Evolutionary conservation across 2,797 vertebrate genomes (phyloP).

Genomic region (Coregonus sp.): DNA sequence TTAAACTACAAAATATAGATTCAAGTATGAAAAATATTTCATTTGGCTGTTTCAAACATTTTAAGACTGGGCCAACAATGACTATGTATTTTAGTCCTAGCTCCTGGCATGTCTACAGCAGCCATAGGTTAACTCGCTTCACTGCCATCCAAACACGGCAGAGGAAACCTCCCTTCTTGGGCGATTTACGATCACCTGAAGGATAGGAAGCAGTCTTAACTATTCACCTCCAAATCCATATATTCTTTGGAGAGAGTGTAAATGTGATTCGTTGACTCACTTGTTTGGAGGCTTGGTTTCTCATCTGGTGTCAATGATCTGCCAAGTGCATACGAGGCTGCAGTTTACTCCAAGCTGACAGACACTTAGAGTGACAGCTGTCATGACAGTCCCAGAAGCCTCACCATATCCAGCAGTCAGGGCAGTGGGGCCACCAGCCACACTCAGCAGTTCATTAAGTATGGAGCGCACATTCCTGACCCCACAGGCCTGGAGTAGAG

Average conservation of each 20-base stretch:
- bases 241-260: too few relatives aligned
- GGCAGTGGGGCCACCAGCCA: not conserved
- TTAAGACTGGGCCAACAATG: too few relatives aligned
- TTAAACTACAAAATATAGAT: not conserved
- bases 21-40: not conserved
- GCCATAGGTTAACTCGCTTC: too few relatives aligned
- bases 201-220: not conserved
- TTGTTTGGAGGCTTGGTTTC: not conserved
- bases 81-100: too few relatives aligned
- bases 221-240: not conserved
- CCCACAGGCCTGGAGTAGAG: not conserved
- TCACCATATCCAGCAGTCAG: not conserved
- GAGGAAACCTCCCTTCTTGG: not conserved
- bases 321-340: not conserved
- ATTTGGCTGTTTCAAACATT: not conserved
- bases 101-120: too few relatives aligned
- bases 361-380: not conserved
- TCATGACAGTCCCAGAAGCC: not conserved
- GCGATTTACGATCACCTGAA: not conserved
- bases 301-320: not conserved
- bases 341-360: not conserved
- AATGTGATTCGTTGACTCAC: not conserved
- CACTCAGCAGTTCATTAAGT: not conserved
- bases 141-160: not conserved
- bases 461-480: not conserved